Evolutionary conservation across 2,113 vertebrate genomes (phyloP), one percentile per base, ranked within the genome.

Genomic region (Sitta europaea): DNA sequence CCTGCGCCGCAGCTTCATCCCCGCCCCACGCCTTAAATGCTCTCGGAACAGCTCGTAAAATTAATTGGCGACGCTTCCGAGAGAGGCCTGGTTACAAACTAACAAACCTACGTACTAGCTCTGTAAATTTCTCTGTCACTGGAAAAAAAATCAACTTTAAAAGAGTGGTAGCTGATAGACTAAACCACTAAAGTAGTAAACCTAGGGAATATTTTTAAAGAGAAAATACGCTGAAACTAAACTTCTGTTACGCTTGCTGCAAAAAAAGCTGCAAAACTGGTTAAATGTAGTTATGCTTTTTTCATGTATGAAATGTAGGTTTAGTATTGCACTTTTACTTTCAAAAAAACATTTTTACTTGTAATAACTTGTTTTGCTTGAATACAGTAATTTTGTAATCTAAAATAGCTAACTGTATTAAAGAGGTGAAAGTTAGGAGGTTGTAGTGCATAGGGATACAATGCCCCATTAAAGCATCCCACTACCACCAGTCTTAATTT

Each of bases 241-340:
- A 40, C 35, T 82, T 43, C 22, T n/a, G 0, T 42, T 53, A 22
- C 0, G 1, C 6, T 43, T 66, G 35, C 22, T 54, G 11, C 42
- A 51, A 29, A 63, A 72, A 77, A 11, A 21, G 36, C 11, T 29
- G 21, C 25, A 71, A 57, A 74, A 27, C 7, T 21, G 5, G 14
- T 57, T 25, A 78, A 79, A 43, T 38, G 7, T 2, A 59, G 5
- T 40, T 2, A 2, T 73, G 33, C 22, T 38, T 62, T 86, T 79
- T 50, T 22, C 2, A 1, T 2, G 5, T 59, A 59, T 22, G 17
- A 66, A 71, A 23, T 15, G 5, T 28, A 35, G 8, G 0, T 76
- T 66, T 77, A 42, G 4, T 38, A 42, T 33, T 80, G 55, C 23
- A 50, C 1, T 80, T 80, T 10, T 67, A 5, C 9, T 63, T 29